Evolutionary conservation across 2,888 invertebrate species (phyloP).

Genomic region (Elgonia sp.): DNA sequence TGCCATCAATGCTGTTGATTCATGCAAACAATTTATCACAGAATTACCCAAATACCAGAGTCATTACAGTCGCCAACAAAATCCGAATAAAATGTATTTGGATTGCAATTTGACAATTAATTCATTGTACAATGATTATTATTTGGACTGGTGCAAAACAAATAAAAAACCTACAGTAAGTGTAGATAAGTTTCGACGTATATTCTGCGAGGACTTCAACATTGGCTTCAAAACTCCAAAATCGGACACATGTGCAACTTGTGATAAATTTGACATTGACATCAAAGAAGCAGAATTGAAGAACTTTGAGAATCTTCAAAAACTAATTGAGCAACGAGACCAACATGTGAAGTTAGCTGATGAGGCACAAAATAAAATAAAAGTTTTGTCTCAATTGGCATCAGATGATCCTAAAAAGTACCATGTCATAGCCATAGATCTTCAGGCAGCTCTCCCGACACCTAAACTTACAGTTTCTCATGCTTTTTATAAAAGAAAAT

Average conservation of each 20-base stretch:
- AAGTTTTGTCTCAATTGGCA: slow-evolving; percentile 20
- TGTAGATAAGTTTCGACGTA: slow-evolving; percentile 14
- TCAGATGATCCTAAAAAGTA: slow-evolving; percentile 19
- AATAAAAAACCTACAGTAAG: slow-evolving; percentile 3
- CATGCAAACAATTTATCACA: slow-evolving; percentile 11
- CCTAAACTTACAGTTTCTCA: slow-evolving; percentile 28
- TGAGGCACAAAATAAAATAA: slow-evolving; percentile 13
- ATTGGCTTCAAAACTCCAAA: slow-evolving; percentile 6
- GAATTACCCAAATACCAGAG: slow-evolving; percentile 16
- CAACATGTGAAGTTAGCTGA: slow-evolving; percentile 3
- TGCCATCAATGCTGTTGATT: background rate
- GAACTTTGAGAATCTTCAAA: background rate
- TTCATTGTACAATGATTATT: slow-evolving; percentile 16
- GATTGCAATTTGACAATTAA: slow-evolving; percentile 22
- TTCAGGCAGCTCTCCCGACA: slow-evolving; percentile 4
- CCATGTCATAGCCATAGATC: slow-evolving; percentile 19
- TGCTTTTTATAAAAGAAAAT: slow-evolving; percentile 32
- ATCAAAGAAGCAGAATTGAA: background rate
- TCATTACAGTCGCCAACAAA: slow-evolving; percentile 24
- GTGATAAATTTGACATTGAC: background rate
- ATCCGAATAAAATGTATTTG: slow-evolving; percentile 24
- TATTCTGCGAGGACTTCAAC: slow-evolving; percentile 12
- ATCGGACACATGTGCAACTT: slow-evolving; percentile 18
- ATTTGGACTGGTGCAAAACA: slow-evolving; percentile 5
- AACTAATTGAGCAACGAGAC: slow-evolving; percentile 2